Evolutionary conservation across 2,797 vertebrate genomes (phyloP).

Genomic region (Mareca penelope): DNA sequence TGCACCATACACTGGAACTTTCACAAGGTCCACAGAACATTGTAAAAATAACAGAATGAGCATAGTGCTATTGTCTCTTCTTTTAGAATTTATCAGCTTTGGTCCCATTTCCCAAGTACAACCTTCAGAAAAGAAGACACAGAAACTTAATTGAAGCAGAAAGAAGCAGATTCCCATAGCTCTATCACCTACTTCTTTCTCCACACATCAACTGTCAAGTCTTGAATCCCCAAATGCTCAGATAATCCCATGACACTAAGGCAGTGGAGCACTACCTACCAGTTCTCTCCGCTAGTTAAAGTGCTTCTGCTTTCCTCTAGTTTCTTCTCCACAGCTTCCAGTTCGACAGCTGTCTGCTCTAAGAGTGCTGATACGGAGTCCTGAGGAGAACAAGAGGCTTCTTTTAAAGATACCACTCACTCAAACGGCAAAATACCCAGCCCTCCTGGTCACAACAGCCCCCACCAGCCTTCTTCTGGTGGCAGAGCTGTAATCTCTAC

Average conservation of each 20-base stretch:
- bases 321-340: constrained; percentile 80
- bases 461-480: background rate
- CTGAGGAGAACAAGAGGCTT: constrained; percentile 73
- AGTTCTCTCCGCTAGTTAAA: constrained; percentile 77
- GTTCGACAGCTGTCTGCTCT: constrained; percentile 80
- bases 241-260: background rate
- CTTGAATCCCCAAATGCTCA: background rate
- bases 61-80: background rate
- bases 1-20: background rate
- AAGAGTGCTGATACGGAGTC: constrained; percentile 78
- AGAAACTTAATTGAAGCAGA: background rate
- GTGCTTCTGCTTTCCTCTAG: constrained; percentile 70
- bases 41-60: background rate
- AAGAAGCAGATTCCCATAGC: background rate
- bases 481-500: background rate
- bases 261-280: constrained; percentile 78
- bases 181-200: background rate
- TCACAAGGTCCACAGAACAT: background rate
- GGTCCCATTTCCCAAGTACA: background rate
- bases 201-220: background rate
- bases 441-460: background rate
- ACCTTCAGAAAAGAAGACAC: background rate
- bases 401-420: background rate
- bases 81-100: background rate
- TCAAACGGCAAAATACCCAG: background rate